Evolutionary conservation across 2,797 vertebrate species (phyloP), one percentile per base, ranked within the genome.

Genomic region (Halcyon badia): DNA sequence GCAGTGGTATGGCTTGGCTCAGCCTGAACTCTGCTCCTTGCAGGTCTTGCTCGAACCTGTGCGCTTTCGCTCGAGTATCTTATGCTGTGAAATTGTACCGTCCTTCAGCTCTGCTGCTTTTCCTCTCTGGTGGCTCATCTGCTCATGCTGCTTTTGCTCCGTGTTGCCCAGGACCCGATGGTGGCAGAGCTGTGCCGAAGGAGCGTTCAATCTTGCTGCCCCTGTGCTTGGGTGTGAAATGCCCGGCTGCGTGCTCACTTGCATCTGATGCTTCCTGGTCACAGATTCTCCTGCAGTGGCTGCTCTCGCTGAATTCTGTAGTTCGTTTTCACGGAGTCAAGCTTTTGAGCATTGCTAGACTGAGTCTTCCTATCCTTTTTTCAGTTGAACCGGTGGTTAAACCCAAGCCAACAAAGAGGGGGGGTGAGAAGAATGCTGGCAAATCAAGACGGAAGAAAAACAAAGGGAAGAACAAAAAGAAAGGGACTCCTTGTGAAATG

Each of bases 311-410:
- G 10, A 35, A 30, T 61, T 26, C 22, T 60, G 7, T 33, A 28
- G 21, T 70, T 57, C 6, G 0, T 77, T 82, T 77, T 57, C 18
- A 28, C 30, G 62, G 52, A 28, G 31, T 30, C 0, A 19, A 39
- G 76, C 87, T 72, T 44, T 80, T 37, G 58, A 30, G 37, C 13
- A 11, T 61, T 78, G 65, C 4, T 71, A 4, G 71, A 62, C 57
- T 72, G 18, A 91, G 65, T 57, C 13, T 3, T 75, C 25, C 25
- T 91, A 57, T 96, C 71, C 33, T 69, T 79, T 76, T 96, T 95
- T 51, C 87, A 98, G 98, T 98, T 75, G 98, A 98, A 97, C 97
- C 97, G 65, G 97, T 98, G 80, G 80, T 98, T 90, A 98, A 98
- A 57, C 98, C 98, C 66, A 97, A 97, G 89, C 94, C 94, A 82